Evolutionary conservation across 2,797 vertebrate genomes (phyloP).

Genomic region (Paguma larvata): DNA sequence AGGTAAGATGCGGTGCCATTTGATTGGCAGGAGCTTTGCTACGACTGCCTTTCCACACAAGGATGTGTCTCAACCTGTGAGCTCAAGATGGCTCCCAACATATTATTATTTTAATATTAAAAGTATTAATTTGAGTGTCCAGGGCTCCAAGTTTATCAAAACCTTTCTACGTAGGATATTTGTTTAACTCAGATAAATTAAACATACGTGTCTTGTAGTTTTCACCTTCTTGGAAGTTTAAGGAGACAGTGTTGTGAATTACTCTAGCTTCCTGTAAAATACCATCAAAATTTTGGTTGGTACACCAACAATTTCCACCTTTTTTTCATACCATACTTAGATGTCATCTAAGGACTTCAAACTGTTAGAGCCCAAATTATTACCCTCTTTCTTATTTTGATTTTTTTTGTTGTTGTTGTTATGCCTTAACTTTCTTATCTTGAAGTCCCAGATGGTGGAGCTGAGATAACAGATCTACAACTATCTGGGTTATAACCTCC

Average conservation of each 20-base stretch:
- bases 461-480: neutral
- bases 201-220: neutral
- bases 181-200: neutral
- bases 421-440: neutral
- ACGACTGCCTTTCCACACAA: too few relatives aligned
- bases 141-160: neutral
- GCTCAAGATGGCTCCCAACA: too few relatives aligned
- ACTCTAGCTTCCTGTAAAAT: neutral
- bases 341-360: neutral
- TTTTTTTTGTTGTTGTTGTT: neutral
- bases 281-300: neutral
- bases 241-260: neutral
- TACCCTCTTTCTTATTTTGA: neutral
- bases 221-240: neutral
- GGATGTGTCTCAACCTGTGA: too few relatives aligned
- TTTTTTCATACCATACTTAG: neutral
- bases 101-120: neutral
- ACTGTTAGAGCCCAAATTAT: neutral
- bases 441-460: neutral
- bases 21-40: too few relatives aligned
- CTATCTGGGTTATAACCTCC: neutral
- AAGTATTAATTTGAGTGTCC: neutral
- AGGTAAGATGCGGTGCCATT: too few relatives aligned
- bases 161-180: neutral
- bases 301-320: neutral